Evolutionary conservation across 2,113 vertebrate species (phyloP).

Genomic region (Phrynosoma blainvillii): DNA sequence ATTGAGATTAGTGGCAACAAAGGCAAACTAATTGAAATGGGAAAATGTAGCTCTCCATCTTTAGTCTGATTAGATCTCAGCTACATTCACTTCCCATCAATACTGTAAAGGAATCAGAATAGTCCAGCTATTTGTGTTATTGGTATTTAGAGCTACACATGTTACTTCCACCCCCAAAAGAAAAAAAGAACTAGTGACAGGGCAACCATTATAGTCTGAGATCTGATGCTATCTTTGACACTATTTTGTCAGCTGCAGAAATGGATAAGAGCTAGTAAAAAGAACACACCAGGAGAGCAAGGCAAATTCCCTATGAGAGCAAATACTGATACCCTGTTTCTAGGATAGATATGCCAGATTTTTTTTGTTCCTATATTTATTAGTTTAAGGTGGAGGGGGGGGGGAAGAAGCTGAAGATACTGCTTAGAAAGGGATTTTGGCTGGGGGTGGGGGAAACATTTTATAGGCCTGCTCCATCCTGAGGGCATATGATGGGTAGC

Average conservation of each 20-base stretch:
- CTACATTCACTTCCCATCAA: slow-evolving; percentile 10
- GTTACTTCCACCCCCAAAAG: slow-evolving; percentile 8
- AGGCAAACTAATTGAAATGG: background rate
- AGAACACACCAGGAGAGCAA: background rate
- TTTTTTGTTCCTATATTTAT: background rate
- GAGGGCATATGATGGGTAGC: background rate
- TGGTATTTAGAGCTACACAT: background rate
- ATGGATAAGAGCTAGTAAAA: slow-evolving; percentile 6
- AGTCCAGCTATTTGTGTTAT: slow-evolving; percentile 31
- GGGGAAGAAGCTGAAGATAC: background rate
- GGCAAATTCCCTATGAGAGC: too few species aligned
- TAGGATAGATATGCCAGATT: background rate
- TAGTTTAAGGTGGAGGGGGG: background rate
- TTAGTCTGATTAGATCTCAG: background rate
- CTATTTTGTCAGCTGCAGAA: background rate
- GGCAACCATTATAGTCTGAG: background rate
- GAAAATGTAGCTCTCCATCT: background rate
- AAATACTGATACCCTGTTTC: background rate
- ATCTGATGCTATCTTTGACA: background rate
- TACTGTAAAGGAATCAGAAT: background rate
- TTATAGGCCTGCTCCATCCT: background rate
- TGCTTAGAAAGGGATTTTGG: background rate
- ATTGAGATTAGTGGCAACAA: slow-evolving; percentile 7
- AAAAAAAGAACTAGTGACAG: background rate
- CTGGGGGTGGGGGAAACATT: background rate